These are phyloP conservation scores for Phenganax stokvisi DNA, from an alignment of 92 coral and sea anemone species.

Conservation along the genomic window DNA sequence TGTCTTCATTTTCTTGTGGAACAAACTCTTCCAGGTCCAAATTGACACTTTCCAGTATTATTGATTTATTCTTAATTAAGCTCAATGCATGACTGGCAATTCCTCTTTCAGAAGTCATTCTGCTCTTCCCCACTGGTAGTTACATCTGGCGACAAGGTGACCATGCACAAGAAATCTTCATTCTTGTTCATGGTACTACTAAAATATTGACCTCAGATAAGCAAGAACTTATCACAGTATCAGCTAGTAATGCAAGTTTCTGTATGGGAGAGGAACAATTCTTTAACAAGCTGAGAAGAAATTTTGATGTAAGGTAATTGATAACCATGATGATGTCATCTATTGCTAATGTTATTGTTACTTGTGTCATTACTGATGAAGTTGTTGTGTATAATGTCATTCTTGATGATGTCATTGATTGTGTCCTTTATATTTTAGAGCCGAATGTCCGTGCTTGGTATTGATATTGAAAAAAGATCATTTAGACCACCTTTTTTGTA, in stretches of 20 bases:
- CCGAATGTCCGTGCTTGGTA: constrained; percentile 36
- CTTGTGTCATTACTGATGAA: too few species aligned
- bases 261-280: constrained; percentile 40
- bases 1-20: constrained; percentile 37
- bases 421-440: constrained; percentile 5
- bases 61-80: background rate
- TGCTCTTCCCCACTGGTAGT: constrained; percentile 34
- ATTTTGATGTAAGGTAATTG: constrained; percentile 16
- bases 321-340: background rate
- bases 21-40: constrained; percentile 33
- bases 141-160: constrained; percentile 35
- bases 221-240: constrained; percentile 33
- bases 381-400: too few species aligned
- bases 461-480: constrained; percentile 32
- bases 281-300: constrained; percentile 20
- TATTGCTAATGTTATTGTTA: background rate
- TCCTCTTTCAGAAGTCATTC: constrained; percentile 4
- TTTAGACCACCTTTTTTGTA: constrained; percentile 25
- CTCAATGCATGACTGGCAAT: background rate
- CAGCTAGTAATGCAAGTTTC: constrained; percentile 31
- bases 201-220: constrained; percentile 11
- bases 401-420: background rate
- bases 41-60: background rate
- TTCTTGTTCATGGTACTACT: constrained; percentile 35
- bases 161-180: constrained; percentile 33